Base-by-base conservation (phyloP, 2,888 invertebrate genomes). In the Leptopilina syphax region DNA sequence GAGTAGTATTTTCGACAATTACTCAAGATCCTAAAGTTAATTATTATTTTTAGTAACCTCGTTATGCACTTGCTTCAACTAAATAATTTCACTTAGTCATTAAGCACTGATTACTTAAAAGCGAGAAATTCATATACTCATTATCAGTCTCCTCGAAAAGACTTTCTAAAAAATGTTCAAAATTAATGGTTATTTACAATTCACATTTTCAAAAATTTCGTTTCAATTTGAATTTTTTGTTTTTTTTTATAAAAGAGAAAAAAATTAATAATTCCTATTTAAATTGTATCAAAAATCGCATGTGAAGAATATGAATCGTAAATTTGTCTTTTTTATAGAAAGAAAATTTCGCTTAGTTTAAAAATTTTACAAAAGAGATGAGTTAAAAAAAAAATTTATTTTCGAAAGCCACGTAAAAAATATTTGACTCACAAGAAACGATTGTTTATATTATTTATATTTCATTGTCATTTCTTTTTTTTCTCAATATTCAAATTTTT, bases 1-100 rank as follows among this genome's bases (percentile, higher is more conserved):
- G 82, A 84, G 81, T 84, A 84, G 79, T 84, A 83, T 81, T 82
- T 50, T 83, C 81, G 82, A 82, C 83, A 84, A 79, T 82, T 84
- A 81, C 83, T 84, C 82, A 83, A 82, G 80, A 81, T 84, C 81
- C 77, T 82, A 73, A 73, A 57, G 54, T 57, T 73, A 73, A 54
- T 73, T 41, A 73, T 54, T 44, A 57, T 54, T 73, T 34, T 34
- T 41, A 57, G 50, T 60, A n/a, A 73, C 57, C 73, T 73, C 41
- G 27, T 70, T 70, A 54, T 70, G 50, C 13, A 34, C 68, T 50
- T 24, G 18, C 44, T 18, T 67, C 13, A 70, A 70, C 70, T 70
- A 54, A 73, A 73, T 57, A 73, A 44, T 57, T 73, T 57, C n/a
- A 73, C 73, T 60, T 73, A 73, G 34, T 73, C 9, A 63, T 73